Percentiles rank a stretch among this genome's conserved stretches.
phyloP scores from a whole-genome alignment of 2,888 invertebrate species.

The Meghimatium bilineatum region DNA sequence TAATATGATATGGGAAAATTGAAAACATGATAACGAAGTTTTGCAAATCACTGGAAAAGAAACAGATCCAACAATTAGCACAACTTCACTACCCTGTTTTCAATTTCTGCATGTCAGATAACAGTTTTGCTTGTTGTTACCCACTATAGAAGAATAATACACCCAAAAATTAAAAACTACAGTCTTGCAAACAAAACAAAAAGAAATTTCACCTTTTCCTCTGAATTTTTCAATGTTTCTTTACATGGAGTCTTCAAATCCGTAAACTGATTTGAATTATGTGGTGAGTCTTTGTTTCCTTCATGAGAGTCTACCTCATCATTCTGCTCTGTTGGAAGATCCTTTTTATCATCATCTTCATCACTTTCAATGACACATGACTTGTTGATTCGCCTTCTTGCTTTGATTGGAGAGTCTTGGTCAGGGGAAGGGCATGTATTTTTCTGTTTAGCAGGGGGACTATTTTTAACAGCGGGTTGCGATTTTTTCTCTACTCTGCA shows the following conservation, averaged over 20 bases:
- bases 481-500: background rate
- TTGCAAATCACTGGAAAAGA: too few species aligned
- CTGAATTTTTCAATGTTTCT: background rate
- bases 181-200: too few species aligned
- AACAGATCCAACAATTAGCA: too few species aligned
- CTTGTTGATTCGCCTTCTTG: conserved; percentile 55
- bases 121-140: too few species aligned
- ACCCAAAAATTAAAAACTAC: too few species aligned
- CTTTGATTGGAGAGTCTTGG: conserved; percentile 60
- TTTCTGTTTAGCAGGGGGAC: conserved; percentile 52
- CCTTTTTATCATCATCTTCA: conserved; percentile 35
- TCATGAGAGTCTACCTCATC: background rate
- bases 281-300: background rate
- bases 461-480: background rate
- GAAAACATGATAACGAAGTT: too few species aligned
- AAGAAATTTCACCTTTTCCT: conserved; percentile 7
- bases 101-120: too few species aligned
- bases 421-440: conserved; percentile 53
- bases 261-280: background rate
- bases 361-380: conserved; percentile 66
- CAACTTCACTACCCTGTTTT: too few species aligned
- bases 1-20: too few species aligned
- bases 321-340: background rate
- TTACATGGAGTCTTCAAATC: conserved; percentile 2
- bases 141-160: too few species aligned